Percentiles rank a stretch among this genome's conserved stretches.
These are phyloP conservation scores for Poeciliopsis prolifica DNA, from an alignment of 2,113 vertebrate genomes.

Conservation along the genomic window DNA sequence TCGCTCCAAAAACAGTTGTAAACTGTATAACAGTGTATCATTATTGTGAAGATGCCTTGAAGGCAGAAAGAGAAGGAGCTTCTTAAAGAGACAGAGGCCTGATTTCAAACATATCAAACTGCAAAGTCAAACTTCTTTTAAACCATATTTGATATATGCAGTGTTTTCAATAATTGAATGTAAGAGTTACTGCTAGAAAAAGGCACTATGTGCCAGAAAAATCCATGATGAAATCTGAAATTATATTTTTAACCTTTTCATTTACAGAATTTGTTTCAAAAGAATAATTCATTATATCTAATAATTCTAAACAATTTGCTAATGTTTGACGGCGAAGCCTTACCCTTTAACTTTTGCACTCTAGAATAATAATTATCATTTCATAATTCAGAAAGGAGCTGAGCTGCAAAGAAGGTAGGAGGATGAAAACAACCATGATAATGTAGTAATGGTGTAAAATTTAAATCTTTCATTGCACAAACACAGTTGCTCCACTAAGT, in stretches of 20 bases:
- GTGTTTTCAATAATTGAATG: too few species aligned
- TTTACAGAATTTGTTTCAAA: neutral
- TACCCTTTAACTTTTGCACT: neutral
- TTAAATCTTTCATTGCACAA: slow-evolving; percentile 4
- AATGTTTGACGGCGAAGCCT: slow-evolving; percentile 2
- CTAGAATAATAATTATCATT: slow-evolving; percentile 14
- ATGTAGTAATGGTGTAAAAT: slow-evolving; percentile 1
- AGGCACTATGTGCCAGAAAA: too few species aligned
- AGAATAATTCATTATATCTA: neutral
- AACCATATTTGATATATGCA: too few species aligned
- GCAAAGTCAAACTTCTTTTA: too few species aligned
- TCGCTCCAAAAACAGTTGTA: too few species aligned
- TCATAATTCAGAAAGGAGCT: slow-evolving; percentile 2
- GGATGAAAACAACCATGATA: neutral
- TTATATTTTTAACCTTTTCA: neutral
- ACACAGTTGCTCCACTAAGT: neutral
- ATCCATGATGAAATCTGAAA: too few species aligned
- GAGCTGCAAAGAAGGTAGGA: slow-evolving; percentile 17
- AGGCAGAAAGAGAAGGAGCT: too few species aligned
- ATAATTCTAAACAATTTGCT: neutral
- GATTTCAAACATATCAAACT: too few species aligned
- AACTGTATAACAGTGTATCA: too few species aligned
- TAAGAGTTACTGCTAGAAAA: too few species aligned
- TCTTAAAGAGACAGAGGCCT: too few species aligned
- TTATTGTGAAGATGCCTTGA: too few species aligned